Base-by-base conservation (phyloP, 1,140 invertebrate species). In the Samia ricini region DNA sequence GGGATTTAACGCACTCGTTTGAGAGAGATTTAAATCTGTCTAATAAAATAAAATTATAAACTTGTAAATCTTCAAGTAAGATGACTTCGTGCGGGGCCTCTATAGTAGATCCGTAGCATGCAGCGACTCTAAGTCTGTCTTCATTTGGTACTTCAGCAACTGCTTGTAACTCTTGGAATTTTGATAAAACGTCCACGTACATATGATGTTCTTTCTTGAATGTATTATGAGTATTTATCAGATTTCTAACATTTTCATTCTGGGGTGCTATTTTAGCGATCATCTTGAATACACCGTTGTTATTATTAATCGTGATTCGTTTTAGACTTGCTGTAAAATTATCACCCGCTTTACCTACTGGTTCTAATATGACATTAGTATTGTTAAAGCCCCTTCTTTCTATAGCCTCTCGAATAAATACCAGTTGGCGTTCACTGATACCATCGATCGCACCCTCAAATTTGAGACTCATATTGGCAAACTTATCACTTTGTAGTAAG, bases 31-130 rank as follows among this genome's bases (percentile, higher is more conserved):
- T 66, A 5, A 86, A 84, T 54, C 91, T 83, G 64, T 93, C 80
- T 42, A 87, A 77, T 65, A 93, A 79, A 12, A 52, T 36, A 64
- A 85, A 93, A 0, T 89, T 89, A 5, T 61, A 33, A 0, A 67
- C 48, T 51, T 80, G 75, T 15, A 94, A 70, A 77, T 94, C 92
- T 72, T 93, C 89, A 60, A 94, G 77, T 18, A 93, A 76, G n/a
- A 93, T 87, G 19, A 88, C 71, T 75, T 92, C 90, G 33, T 89
- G 63, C 10, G 70, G 63, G 42, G 87, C 74, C 26, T 87, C 77
- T 15, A 57, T 71, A 4, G 76, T 64, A 0, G 68, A 80, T 10
- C 58, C 94, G 72, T 22, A 93, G 72, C 8, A 93, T 85, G 2
- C n/a, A 21, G 49, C 49, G 21, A 51, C n/a, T 51, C 49, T 51